A percentile compares a stretch with the other conserved stretches of the same genome.
Conservation (phyloP, 2,888 invertebrate species). For the Portevinia maculata region DNA sequence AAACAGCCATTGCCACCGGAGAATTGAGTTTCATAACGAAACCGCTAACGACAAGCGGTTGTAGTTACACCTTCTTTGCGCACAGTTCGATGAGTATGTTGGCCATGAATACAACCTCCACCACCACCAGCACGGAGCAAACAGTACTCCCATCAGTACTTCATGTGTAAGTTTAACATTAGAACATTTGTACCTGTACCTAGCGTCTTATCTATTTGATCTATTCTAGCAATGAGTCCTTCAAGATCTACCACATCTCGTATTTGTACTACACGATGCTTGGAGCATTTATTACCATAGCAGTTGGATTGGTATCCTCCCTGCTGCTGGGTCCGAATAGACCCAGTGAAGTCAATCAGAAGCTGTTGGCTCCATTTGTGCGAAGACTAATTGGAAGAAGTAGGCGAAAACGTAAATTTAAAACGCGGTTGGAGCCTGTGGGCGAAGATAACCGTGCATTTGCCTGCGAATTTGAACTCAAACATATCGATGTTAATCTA, state of each 20-base stretch:
- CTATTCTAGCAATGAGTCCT: constrained; percentile 77
- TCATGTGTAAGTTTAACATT: constrained; percentile 39
- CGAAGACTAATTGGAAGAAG: constrained; percentile 83
- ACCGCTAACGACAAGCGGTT: constrained; percentile 84
- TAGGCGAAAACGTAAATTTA: constrained; percentile 2
- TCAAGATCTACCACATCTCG: constrained; percentile 87
- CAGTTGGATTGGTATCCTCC: constrained; percentile 84
- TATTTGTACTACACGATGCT: constrained; percentile 91
- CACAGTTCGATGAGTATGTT: constrained; percentile 79
- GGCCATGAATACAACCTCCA: constrained; percentile 77
- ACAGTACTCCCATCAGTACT: neutral
- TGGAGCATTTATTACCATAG: constrained; percentile 85
- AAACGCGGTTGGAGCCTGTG: constrained; percentile 13
- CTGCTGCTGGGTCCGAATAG: constrained; percentile 84
- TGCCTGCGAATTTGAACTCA: neutral
- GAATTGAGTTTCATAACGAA: constrained; percentile 83
- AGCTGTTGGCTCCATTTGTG: constrained; percentile 88
- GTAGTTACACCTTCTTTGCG: constrained; percentile 83
- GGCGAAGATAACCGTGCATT: constrained; percentile 26
- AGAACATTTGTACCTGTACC: neutral
- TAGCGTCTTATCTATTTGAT: constrained; percentile 53
- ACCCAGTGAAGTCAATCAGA: constrained; percentile 84
- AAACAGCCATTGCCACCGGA: constrained; percentile 84
- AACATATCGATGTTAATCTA: neutral
- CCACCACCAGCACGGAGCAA: constrained; percentile 48